Percentiles rank a stretch among this genome's conserved stretches.
phyloP scores from a whole-genome alignment of 2,797 vertebrate species.

The Labeo calbasu region DNA sequence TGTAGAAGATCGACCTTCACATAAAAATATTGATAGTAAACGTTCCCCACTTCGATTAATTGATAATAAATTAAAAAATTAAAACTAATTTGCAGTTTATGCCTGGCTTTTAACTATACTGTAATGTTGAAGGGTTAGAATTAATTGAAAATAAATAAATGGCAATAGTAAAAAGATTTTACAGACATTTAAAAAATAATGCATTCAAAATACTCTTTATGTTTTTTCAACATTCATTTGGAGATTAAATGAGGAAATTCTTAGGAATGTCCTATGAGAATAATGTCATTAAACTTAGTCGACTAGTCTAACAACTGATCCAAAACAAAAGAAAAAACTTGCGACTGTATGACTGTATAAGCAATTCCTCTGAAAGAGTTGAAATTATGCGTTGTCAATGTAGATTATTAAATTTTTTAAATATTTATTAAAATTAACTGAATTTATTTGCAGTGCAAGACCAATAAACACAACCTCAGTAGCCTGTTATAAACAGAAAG shows the following conservation, averaged over 20 bases:
- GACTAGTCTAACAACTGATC: background rate
- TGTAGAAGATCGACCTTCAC: background rate
- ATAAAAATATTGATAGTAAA: background rate
- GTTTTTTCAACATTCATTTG: background rate
- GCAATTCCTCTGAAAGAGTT: background rate
- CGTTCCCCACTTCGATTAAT: background rate
- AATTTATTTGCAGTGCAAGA: too few relatives aligned
- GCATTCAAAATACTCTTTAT: background rate
- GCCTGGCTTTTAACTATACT: background rate
- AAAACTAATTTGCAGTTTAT: background rate
- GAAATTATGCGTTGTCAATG: too few relatives aligned
- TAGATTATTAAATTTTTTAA: too few relatives aligned
- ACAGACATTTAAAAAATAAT: background rate
- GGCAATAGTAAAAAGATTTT: too few relatives aligned
- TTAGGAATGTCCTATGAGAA: background rate
- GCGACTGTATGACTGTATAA: background rate
- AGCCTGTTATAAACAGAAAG: too few relatives aligned
- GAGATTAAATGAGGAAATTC: background rate
- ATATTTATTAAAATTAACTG: too few relatives aligned
- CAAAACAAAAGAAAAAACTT: background rate
- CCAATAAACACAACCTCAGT: too few relatives aligned
- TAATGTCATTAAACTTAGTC: background rate
- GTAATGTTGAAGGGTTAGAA: background rate
- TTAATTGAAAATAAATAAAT: background rate
- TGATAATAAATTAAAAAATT: background rate